Base-by-base conservation (phyloP, 2,113 vertebrate genomes). In the Symphodus melops region DNA sequence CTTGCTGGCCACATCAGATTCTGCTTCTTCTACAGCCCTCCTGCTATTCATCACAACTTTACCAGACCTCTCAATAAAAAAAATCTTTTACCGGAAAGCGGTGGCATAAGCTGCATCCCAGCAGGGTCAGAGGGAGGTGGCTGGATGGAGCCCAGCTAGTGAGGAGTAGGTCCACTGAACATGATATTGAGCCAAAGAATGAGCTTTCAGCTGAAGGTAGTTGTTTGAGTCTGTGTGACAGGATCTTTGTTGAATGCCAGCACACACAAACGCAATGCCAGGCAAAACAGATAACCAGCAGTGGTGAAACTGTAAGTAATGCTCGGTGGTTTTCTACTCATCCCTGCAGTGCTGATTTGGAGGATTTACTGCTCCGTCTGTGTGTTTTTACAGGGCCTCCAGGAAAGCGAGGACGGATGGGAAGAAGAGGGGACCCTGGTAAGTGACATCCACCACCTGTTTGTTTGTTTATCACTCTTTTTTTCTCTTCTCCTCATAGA, bases 351-450 rank as follows among this genome's bases (percentile, higher is more conserved):
- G 82, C 73, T 49, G 75, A 73, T 76, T 61, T 72, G 9, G 13
- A 28, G 52, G 49, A 79, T 77, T 91, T 75, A 90, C 65, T 3
- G 39, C 75, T 85, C 59, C 80, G 39, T 88, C 67, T 87, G 51
- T 94, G 55, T 91, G 89, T 88, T 91, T 79, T 80, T 82, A 51
- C 92, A 99, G 97, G 97, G 17, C 96, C 96, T 86, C 97, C 97
- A 0, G 97, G 97, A 89, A 96, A 97, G 79, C 95, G 97, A 12
- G 97, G 97, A 77, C 94, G 97, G 81, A 94, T 97, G 0, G 97
- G 97, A 86, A 94, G 96, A 90, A 93, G 94, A 46, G 97, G 97
- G 13, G 96, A 98, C 68, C 93, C 96, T 0, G 97, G 97, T 98
- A 87, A 96, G 95, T 69, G 72, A 84, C 25, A 36, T 17, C 54